Conservation (phyloP, 2,797 vertebrate species). For the Echeneis naucrates region DNA sequence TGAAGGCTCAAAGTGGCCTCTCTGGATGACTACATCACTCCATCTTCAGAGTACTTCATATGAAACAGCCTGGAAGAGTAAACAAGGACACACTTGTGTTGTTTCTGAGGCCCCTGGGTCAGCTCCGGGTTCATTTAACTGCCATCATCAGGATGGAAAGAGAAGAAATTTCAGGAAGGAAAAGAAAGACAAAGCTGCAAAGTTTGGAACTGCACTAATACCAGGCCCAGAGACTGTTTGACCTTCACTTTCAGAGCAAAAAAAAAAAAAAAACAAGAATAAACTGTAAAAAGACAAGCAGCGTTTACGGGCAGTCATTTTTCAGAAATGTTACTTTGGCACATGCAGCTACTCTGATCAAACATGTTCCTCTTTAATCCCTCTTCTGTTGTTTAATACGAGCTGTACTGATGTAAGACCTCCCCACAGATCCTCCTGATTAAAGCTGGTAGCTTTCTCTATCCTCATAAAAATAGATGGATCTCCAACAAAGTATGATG, state of each 20-base stretch:
- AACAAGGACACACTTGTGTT: conserved; percentile 18
- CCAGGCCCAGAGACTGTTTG: conserved; percentile 31
- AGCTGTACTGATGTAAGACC: conserved; percentile 1
- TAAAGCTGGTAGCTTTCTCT: conserved; percentile 20
- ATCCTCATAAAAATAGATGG: conserved; percentile 37
- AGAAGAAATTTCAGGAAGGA: conserved; percentile 25
- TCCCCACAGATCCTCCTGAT: conserved; percentile 32
- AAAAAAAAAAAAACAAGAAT: conserved; percentile 8
- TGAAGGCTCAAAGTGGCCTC: conserved; percentile 33
- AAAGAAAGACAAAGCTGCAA: conserved; percentile 23
- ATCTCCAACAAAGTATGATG: conserved; percentile 30
- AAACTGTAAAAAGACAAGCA: conserved; percentile 14
- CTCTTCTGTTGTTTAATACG: background rate
- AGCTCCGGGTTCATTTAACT: conserved; percentile 24
- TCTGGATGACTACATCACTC: conserved; percentile 36
- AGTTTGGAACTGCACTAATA: conserved; percentile 30
- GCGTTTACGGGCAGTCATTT: conserved; percentile 2
- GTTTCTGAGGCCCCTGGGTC: conserved; percentile 29
- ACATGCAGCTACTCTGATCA: background rate
- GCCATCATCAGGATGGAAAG: conserved; percentile 28
- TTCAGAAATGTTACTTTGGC: conserved; percentile 14
- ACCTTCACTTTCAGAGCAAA: conserved; percentile 38
- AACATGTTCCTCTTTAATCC: conserved; percentile 1
- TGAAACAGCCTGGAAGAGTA: conserved; percentile 9
- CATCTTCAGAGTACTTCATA: conserved; percentile 29